Percentiles rank a stretch among this genome's conserved stretches.
Evolutionary conservation across 2,888 invertebrate species (phyloP).

Genomic region (Laothoe populi): DNA sequence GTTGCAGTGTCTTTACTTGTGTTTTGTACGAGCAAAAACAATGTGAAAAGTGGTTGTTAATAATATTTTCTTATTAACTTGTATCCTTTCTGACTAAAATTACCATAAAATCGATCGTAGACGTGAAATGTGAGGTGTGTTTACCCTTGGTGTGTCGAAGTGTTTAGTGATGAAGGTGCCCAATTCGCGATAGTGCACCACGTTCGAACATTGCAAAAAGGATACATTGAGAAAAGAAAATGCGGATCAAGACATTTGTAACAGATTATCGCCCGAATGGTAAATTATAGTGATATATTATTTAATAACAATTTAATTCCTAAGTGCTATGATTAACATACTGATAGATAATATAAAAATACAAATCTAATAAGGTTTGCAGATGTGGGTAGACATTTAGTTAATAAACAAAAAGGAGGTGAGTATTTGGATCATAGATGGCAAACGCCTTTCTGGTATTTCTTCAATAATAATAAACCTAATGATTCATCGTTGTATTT

Average conservation of each 20-base stretch:
- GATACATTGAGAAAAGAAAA: constrained; percentile 84
- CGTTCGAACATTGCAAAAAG: constrained; percentile 76
- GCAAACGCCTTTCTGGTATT: background rate
- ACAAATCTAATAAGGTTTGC: background rate
- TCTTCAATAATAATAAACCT: constrained; percentile 17
- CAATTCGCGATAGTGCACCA: constrained; percentile 66
- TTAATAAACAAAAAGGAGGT: constrained; percentile 2
- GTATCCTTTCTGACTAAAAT: constrained; percentile 79
- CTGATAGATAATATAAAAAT: background rate
- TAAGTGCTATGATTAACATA: background rate
- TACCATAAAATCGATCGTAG: constrained; percentile 58
- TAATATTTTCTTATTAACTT: constrained; percentile 76
- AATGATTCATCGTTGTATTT: constrained; percentile 24
- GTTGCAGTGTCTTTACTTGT: constrained; percentile 83
- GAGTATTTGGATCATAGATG: constrained; percentile 6
- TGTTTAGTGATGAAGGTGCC: constrained; percentile 78
- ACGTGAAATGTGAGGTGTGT: constrained; percentile 77
- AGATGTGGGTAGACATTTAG: constrained; percentile 14
- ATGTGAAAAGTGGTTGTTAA: constrained; percentile 86
- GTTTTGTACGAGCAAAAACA: constrained; percentile 84
- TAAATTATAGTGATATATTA: constrained; percentile 52
- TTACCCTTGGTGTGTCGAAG: constrained; percentile 65
- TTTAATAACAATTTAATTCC: background rate
- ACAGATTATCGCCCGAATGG: constrained; percentile 82
- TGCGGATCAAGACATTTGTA: constrained; percentile 77